Percentiles rank a stretch among this genome's conserved stretches.
Conservation (phyloP, 2,797 vertebrate genomes). For the Tokudaia muenninki region DNA sequence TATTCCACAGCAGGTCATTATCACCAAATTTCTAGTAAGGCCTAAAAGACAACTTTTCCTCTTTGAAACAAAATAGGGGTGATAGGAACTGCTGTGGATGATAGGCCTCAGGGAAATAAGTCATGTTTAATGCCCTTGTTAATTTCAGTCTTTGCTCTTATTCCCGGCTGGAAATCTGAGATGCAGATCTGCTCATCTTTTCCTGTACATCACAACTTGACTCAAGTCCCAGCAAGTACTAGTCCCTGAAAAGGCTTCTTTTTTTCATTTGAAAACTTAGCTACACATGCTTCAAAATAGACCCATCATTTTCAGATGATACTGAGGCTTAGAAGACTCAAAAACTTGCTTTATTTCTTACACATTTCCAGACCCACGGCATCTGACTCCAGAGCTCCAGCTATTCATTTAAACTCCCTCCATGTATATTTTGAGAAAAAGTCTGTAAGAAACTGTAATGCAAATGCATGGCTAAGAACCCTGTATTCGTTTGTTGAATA, state of each 20-base stretch:
- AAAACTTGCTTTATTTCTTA: not conserved
- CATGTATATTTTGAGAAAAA: slow-evolving; percentile 46
- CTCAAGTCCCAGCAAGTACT: not conserved
- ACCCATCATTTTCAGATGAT: not conserved
- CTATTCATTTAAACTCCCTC: slow-evolving; percentile 35
- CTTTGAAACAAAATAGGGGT: slow-evolving; percentile 19
- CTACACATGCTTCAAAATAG: slow-evolving; percentile 29
- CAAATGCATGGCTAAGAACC: slow-evolving; percentile 10
- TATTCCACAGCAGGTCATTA: not conserved
- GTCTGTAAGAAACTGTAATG: not conserved
- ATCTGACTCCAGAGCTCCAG: slow-evolving; percentile 28
- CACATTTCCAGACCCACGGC: not conserved
- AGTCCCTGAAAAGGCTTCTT: slow-evolving; percentile 13
- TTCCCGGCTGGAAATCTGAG: not conserved
- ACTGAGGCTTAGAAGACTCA: not conserved
- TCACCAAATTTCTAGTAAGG: not conserved
- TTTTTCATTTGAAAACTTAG: slow-evolving; percentile 3
- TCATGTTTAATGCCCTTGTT: slow-evolving; percentile 8
- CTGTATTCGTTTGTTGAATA: slow-evolving; percentile 35
- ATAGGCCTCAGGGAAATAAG: not conserved
- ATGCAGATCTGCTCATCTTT: not conserved
- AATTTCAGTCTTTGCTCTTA: slow-evolving; percentile 36
- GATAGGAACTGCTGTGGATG: not conserved
- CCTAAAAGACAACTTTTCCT: not conserved
- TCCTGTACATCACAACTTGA: not conserved